These are phyloP conservation scores for Neodiprion fabricii DNA, from an alignment of 1,140 invertebrate species.

Conservation along the genomic window DNA sequence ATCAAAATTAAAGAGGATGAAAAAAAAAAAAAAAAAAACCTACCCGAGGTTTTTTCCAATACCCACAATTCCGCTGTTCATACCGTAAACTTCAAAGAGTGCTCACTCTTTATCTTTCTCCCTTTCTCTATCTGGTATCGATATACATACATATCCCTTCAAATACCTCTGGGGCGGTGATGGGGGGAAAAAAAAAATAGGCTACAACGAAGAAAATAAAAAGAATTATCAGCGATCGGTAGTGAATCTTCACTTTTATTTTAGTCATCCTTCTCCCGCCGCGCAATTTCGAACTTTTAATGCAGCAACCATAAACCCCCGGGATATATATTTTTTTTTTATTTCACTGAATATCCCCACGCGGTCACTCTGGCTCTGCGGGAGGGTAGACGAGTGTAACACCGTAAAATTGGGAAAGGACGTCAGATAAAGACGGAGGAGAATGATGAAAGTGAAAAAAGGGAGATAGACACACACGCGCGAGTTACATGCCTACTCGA, in stretches of 20 bases:
- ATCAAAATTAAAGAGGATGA: constrained; percentile 12
- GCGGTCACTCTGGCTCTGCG: neutral
- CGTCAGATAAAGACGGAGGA: neutral
- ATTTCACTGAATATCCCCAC: too few relatives aligned
- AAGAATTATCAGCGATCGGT: too few relatives aligned
- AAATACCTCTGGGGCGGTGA: too few relatives aligned
- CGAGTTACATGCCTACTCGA: neutral
- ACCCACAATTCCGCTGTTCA: neutral
- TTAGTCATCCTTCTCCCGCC: neutral
- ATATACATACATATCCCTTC: too few relatives aligned
- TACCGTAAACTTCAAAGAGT: neutral
- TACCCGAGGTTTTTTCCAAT: neutral
- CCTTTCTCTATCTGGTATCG: neutral
- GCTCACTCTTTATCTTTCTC: neutral
- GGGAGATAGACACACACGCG: neutral
- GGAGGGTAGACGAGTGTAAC: too few relatives aligned
- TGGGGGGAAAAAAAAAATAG: too few relatives aligned
- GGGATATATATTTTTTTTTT: too few relatives aligned
- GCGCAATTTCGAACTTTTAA: neutral
- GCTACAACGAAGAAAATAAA: too few relatives aligned
- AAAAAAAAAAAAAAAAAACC: neutral
- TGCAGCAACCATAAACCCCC: too few relatives aligned
- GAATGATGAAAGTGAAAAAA: neutral
- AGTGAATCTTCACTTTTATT: neutral
- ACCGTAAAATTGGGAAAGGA: too few relatives aligned